These are phyloP conservation scores for Eudemis profundana DNA, from an alignment of 2,888 invertebrate species.

Conservation along the genomic window DNA sequence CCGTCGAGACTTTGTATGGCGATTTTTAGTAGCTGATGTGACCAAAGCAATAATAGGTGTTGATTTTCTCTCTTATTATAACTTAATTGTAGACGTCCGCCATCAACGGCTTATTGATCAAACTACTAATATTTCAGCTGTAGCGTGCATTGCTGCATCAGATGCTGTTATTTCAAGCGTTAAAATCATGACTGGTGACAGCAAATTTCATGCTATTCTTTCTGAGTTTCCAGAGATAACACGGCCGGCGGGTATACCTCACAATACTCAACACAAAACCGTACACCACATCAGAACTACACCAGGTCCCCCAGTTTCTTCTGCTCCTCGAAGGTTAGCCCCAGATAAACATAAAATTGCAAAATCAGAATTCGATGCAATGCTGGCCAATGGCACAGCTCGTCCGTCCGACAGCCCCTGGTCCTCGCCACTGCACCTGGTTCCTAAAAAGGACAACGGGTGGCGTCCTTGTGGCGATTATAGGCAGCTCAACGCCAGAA, in stretches of 20 bases:
- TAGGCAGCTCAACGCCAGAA: slow-evolving; percentile 4
- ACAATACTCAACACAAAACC: too few relatives aligned
- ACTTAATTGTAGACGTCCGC: neutral
- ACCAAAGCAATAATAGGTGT: neutral
- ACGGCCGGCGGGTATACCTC: too few relatives aligned
- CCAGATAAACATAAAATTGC: neutral
- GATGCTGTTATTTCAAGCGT: neutral
- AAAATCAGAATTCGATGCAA: neutral
- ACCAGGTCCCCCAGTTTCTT: slow-evolving; percentile 1
- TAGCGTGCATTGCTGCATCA: neutral
- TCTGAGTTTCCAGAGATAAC: too few relatives aligned
- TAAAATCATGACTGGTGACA: neutral
- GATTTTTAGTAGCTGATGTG: neutral
- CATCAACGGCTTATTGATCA: neutral
- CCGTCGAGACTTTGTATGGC: neutral
- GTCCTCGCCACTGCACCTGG: slow-evolving; percentile 17
- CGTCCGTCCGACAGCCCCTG: too few relatives aligned
- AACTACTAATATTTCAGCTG: neutral
- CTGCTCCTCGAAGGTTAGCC: neutral
- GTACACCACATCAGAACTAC: too few relatives aligned
- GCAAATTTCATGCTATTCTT: neutral
- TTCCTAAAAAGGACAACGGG: slow-evolving; percentile 1
- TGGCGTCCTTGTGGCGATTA: slow-evolving; percentile 4
- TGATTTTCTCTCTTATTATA: neutral
- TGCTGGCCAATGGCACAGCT: neutral